Evolutionary conservation across 1,140 invertebrate species (phyloP), one percentile per base, ranked within the genome.

Genomic region (Drosophila paulistorum): DNA sequence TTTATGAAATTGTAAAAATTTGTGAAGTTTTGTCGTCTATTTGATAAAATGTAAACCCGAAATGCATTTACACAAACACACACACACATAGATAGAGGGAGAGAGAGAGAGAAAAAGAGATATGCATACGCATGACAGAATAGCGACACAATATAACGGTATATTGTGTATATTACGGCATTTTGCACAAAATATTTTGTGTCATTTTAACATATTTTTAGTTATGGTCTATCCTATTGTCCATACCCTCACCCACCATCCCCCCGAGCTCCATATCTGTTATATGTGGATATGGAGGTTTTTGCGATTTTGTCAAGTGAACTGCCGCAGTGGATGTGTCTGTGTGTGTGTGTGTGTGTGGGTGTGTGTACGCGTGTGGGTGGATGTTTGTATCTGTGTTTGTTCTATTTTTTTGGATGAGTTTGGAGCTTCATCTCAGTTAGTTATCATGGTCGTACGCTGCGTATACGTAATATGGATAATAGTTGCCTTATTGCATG

Each of bases 241-340:
- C 62, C 76, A 61, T 61, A 73, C 62, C 13, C 14, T 9, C n/a
- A 7, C 14, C 55, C 9, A 14, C 13, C 14, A 1, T 7, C 5
- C 30, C n/a, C n/a, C 13, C 6, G 9, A 9, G 10, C 30, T 2
- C 33, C 30, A 30, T 71, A 55, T 63, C 26, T n/a, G 58, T 67
- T 67, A 48, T 67, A 54, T 62, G 39, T 41, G 39, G 37, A 62
- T 45, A 6, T 48, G 63, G 14, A 64, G 65, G 70, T 82, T 82
- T 51, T 68, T 87, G 79, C 85, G 83, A 86, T 87, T 86, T 87
- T 86, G 79, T 87, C 79, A 86, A 82, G 79, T 83, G 72, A 65
- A 86, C 79, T 77, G 76, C 69, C 83, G 72, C 51, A 59, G 41
- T 41, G 7, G 35, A 3, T 67, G 63, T 26, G 14, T 60, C 60